These are phyloP conservation scores for Gasterosteus aculeatus DNA, from an alignment of 2,113 vertebrate genomes.

Conservation along the genomic window DNA sequence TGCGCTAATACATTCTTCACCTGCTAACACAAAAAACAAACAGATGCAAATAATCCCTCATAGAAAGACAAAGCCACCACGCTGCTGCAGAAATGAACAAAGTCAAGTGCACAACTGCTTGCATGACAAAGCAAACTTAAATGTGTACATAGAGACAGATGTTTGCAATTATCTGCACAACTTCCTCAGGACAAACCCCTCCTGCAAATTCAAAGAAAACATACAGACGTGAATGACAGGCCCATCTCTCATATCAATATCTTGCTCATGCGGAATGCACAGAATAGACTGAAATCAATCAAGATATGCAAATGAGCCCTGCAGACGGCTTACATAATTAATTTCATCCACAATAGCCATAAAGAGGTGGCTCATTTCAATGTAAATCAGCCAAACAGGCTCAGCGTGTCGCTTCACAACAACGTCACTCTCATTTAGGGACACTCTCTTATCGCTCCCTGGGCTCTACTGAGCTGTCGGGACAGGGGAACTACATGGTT, in stretches of 20 bases:
- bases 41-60: constrained; percentile 20
- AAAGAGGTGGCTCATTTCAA: constrained; percentile 54
- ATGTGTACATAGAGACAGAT: constrained; percentile 51
- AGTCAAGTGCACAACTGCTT: constrained; percentile 19
- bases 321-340: constrained; percentile 64
- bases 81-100: constrained; percentile 1
- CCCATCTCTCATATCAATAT: constrained; percentile 49
- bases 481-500: not conserved
- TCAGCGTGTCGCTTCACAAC: constrained; percentile 8
- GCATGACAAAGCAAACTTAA: constrained; percentile 25
- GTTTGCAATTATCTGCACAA: constrained; percentile 55
- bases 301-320: constrained; percentile 68
- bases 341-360: constrained; percentile 59
- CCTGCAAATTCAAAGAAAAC: constrained; percentile 39
- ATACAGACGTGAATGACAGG: constrained; percentile 47
- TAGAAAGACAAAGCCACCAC: constrained; percentile 14
- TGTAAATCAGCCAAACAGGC: constrained; percentile 46
- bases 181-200: constrained; percentile 38
- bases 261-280: constrained; percentile 26
- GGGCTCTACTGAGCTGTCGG: not conserved
- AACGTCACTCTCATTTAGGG: constrained; percentile 27
- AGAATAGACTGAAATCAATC: constrained; percentile 61
- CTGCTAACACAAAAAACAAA: constrained; percentile 23
- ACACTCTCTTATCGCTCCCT: constrained; percentile 28
- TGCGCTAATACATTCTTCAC: constrained; percentile 17